phyloP scores from a whole-genome alignment of 2,888 invertebrate genomes.

The Leucoma salicis region DNA sequence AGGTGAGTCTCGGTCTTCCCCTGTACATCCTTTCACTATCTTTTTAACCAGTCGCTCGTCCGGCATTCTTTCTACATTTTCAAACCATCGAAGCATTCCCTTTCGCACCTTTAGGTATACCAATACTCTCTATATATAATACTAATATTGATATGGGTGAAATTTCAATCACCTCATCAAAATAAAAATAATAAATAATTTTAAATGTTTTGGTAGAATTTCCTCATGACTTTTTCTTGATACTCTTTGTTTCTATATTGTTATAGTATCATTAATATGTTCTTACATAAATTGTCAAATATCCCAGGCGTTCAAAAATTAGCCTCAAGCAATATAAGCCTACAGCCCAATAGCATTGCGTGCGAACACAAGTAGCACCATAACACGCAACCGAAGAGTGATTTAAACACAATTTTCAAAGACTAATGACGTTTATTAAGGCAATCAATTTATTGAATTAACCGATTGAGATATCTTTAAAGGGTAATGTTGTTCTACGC shows the following conservation, averaged over 20 bases:
- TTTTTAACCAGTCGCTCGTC: too few species aligned
- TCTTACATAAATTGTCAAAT: conserved; percentile 9
- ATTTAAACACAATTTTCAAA: conserved; percentile 66
- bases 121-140: too few species aligned
- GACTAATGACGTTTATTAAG: conserved; percentile 78
- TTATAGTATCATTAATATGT: background rate
- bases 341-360: conserved; percentile 42
- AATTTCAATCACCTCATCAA: too few species aligned
- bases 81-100: too few species aligned
- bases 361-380: conserved; percentile 68
- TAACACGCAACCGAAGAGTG: conserved; percentile 60
- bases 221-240: too few species aligned
- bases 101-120: too few species aligned
- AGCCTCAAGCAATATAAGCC: conserved; percentile 31
- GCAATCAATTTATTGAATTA: conserved; percentile 71
- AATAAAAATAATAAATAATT: too few species aligned
- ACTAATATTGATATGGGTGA: too few species aligned
- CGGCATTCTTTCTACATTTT: too few species aligned
- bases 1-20: too few species aligned
- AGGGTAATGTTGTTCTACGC: conserved; percentile 17
- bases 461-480: conserved; percentile 71
- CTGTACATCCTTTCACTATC: too few species aligned
- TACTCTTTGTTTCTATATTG: background rate
- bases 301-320: conserved; percentile 21
- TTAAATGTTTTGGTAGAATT: too few species aligned